Base-by-base conservation (phyloP, 2,888 invertebrate species). In the Cosmia trapezina region DNA sequence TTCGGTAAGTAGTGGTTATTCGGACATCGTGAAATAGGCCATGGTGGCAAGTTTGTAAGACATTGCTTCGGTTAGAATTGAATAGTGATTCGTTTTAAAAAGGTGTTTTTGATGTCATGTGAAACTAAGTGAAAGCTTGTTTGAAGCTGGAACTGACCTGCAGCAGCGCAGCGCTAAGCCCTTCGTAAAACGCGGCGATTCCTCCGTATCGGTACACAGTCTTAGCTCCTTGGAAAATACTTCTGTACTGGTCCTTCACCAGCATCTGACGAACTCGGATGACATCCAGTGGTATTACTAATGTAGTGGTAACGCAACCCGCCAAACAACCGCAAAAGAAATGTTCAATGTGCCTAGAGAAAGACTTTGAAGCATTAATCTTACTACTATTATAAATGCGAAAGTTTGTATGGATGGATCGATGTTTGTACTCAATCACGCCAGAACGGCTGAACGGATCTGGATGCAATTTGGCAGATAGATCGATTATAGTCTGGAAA, bases 251-350 rank as follows among this genome's bases (percentile, higher is more conserved):
- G 1, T 91, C 87, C 70, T 91, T 91, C 17, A 91, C 90, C 0
- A 96, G n/a, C 87, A 95, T 94, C 81, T 96, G 96, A 0, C 96
- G 88, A 0, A 94, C 91, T 51, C 96, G 88, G 41, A 96, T 91
- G 59, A 96, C 95, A 73, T 96, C 96, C 14, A 96, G 66, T 0
- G 96, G 96, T 0, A 90, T 82, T 11, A 91, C 91, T 1, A 95
- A 63, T 0, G 91, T 80, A 0, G 93, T 91, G 49, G 91, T 91
- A 45, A 84, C 87, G 53, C 91, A 91, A 0, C 96, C 96, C 1
- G 95, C 91, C 2, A 90, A 70, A 0, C 91, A 77, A 0, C 96
- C 96, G 66, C 94, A 92, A 0, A 90, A 0, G 63, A 94, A 94
- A 37, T 65, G n/a, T 14, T 64, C 53, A 0, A 74, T 0, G n/a